phyloP scores from a whole-genome alignment of 2,888 invertebrate species.

The Lobophora halterata region DNA sequence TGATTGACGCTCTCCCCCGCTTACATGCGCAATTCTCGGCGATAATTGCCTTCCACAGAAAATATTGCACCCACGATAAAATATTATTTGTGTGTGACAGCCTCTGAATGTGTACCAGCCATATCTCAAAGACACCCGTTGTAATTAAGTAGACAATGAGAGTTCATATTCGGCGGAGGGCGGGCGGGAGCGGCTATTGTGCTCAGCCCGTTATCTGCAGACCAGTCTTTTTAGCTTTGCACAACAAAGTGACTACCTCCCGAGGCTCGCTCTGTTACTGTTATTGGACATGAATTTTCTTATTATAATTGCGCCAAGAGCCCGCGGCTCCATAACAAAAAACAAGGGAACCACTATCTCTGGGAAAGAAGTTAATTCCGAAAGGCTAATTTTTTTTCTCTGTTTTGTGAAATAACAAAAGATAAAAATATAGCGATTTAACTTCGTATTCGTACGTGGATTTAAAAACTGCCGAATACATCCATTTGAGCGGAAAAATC shows the following conservation, averaged over 20 bases:
- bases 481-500: background rate
- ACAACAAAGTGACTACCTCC: conserved; percentile 57
- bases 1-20: conserved; percentile 36
- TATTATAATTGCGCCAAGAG: conserved; percentile 18
- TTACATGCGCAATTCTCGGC: conserved; percentile 32
- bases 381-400: conserved; percentile 1
- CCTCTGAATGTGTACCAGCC: conserved; percentile 63
- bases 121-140: conserved; percentile 71
- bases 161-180: conserved; percentile 70
- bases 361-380: conserved; percentile 10
- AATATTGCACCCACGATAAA: conserved; percentile 60
- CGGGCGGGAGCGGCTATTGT: conserved; percentile 57
- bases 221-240: conserved; percentile 68
- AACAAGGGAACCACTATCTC: conserved; percentile 12
- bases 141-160: conserved; percentile 78
- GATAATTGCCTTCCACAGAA: conserved; percentile 57
- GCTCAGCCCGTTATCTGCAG: conserved; percentile 66
- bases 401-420: conserved; percentile 6
- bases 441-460: conserved; percentile 1
- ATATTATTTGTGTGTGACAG: conserved; percentile 74
- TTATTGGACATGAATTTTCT: conserved; percentile 43
- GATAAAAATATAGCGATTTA: background rate
- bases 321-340: conserved; percentile 14
- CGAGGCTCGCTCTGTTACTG: conserved; percentile 44
- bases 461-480: background rate